Base-by-base conservation (phyloP, 2,888 invertebrate species). In the Drosophila mimetica region DNA sequence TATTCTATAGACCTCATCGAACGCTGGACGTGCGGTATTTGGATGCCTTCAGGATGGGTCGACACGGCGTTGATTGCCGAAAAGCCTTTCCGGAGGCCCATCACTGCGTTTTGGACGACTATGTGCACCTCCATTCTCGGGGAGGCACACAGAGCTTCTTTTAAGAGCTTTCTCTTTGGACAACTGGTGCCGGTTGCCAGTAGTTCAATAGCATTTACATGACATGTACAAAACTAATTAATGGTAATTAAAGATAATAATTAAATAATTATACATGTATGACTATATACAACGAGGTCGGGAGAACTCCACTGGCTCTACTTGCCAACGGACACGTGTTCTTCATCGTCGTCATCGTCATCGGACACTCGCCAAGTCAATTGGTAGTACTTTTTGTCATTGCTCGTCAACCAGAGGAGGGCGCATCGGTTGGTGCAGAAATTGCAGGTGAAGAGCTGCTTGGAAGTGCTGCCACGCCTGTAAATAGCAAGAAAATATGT, bases 371-470 rank as follows among this genome's bases (percentile, higher is more conserved):
- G 84, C 91, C 91, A 91, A n/a, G 89, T 77, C 2, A 91, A 53
- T 63, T 87, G 88, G 66, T 88, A 89, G 67, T 91, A 91, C 70
- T 90, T 91, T 59, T 86, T 89, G 16, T 72, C 63, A 60, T 89
- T 89, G 13, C 74, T 79, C 36, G 83, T 71, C 2, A 88, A 60
- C 91, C 91, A 91, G 9, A 77, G 69, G n/a, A 87, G 79, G 7
- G 89, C 90, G 59, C 91, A 91, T 55, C 79, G 77, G 7, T 85
- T 81, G 8, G 90, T 90, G 57, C 91, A 91, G 64, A 91, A 91
- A 52, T 89, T 88, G 64, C 91, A 91, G 30, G 89, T 91, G 54
- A 91, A 91, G 4, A 91, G 78, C 37, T 90, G 88, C 53, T 90
- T 90, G 2, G 91, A 90, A 3, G 88, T 85, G 61, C 91, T 91